Conservation (phyloP, 2,888 invertebrate genomes). For the Uropetala carovei region DNA sequence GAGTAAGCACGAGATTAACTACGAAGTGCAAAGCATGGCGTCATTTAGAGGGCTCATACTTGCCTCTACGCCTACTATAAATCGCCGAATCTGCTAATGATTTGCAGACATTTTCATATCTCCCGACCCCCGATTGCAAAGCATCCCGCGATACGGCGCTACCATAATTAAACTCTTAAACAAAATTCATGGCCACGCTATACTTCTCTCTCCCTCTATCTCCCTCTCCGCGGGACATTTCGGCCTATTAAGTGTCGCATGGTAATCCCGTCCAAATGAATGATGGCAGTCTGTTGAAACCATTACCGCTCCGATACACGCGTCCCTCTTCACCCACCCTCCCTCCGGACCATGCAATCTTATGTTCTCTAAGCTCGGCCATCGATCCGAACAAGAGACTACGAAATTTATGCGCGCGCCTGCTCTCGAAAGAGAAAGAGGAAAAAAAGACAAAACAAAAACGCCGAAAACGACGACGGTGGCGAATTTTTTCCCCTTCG, state of each 20-base stretch:
- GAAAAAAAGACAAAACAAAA: background rate
- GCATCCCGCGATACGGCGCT: background rate
- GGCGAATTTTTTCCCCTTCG: background rate
- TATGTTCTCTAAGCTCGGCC: background rate
- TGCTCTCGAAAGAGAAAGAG: background rate
- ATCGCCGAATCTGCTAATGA: background rate
- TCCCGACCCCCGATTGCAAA: background rate
- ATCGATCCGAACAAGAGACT: slow-evolving; percentile 17
- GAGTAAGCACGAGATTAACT: no score
- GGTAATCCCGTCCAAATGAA: background rate
- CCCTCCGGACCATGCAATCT: background rate
- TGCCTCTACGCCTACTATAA: background rate
- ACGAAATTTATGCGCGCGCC: slow-evolving; percentile 40
- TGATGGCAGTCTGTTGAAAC: background rate
- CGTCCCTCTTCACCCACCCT: background rate
- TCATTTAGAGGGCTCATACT: background rate
- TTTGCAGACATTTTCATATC: slow-evolving; percentile 20
- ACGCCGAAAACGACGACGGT: background rate
- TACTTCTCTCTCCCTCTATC: background rate
- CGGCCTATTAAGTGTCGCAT: background rate
- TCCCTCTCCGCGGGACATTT: background rate
- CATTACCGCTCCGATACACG: slow-evolving; percentile 22
- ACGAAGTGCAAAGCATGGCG: no score
- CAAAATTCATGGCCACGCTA: slow-evolving; percentile 2
- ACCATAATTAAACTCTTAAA: slow-evolving; percentile 11